Base-by-base conservation (phyloP, 2,113 vertebrate species). In the Porphyrio hochstetteri region DNA sequence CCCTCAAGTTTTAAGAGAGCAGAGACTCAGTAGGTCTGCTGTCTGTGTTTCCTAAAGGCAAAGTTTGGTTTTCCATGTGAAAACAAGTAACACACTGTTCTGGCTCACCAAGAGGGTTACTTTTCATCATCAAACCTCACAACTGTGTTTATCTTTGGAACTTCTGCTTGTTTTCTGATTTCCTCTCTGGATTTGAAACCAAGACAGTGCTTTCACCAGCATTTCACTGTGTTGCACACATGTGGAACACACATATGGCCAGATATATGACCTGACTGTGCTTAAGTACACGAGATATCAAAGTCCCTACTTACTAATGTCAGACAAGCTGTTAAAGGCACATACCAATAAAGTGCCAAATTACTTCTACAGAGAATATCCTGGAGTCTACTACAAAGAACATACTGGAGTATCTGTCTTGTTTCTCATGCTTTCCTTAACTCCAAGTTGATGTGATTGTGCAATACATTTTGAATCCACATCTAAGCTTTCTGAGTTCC, bases 381-480 rank as follows among this genome's bases (percentile, higher is more conserved):
- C 25, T 40, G 40, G 38, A 27, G 8, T 44, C 70, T 79, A 31
- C 46, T 71, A 65, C 13, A 48, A 67, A 59, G 25, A 90, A 61
- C 53, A 40, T 56, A 36, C 27, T 42, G 40, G 33, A 28, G 8
- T 25, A 44, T 44, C 29, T 0, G 0, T 57, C 76, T 27, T 63
- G 25, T 87, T n/a, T 74, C 17, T 14, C 36, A 21, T 67, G 55
- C 13, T 50, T 29, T 88, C 28, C 57, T 84, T 78, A 78, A 61
- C 57, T 82, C 29, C 6, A 18, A 82, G 38, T 44, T 92, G 67
- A 63, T 2, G 3, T 33, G 55, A 28, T 52, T 82, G 61, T 28
- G 35, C 33, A 89, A 69, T 91, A 61, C 67, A 31, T 86, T 72
- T 94, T 95, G 84, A 76, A 52, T 95, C 76, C 53, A 92, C 72